These are phyloP conservation scores for Gerris buenoi DNA, from an alignment of 1,140 invertebrate species.

Conservation along the genomic window DNA sequence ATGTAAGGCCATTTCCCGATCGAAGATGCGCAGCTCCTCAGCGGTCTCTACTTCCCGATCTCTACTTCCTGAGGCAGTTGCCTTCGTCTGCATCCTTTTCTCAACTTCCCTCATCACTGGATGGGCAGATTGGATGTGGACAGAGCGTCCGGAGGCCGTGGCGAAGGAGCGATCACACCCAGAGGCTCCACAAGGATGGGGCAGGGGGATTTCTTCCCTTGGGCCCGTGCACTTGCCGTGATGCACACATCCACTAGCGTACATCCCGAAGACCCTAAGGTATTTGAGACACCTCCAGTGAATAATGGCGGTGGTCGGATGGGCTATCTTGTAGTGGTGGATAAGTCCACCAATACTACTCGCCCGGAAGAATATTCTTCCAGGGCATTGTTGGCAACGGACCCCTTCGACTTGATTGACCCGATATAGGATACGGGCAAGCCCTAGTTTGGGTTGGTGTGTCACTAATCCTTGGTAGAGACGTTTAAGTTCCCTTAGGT, in stretches of 20 bases:
- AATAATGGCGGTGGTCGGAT: not conserved
- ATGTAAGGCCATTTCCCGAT: not conserved
- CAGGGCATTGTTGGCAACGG: not conserved
- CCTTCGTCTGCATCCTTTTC: not conserved
- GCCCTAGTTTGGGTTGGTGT: not conserved
- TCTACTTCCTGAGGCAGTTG: not conserved
- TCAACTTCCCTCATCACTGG: not conserved
- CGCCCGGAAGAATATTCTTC: not conserved
- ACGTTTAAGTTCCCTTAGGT: not conserved
- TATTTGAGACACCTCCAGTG: not conserved
- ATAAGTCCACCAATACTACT: not conserved
- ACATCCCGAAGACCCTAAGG: not conserved
- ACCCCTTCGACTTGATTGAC: too few species aligned
- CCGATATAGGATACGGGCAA: too few species aligned
- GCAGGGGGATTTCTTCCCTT: not conserved
- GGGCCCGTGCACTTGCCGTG: not conserved
- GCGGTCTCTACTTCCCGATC: not conserved
- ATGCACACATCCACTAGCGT: not conserved
- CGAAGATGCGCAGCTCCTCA: not conserved
- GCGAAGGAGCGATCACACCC: not conserved
- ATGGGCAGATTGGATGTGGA: not conserved
- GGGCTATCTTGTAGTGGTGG: not conserved
- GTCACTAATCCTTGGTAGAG: not conserved
- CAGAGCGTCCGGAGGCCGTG: not conserved
- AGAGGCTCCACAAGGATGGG: not conserved